Base-by-base conservation (phyloP, 2,113 vertebrate species). In the Dolichotis patagonum region DNA sequence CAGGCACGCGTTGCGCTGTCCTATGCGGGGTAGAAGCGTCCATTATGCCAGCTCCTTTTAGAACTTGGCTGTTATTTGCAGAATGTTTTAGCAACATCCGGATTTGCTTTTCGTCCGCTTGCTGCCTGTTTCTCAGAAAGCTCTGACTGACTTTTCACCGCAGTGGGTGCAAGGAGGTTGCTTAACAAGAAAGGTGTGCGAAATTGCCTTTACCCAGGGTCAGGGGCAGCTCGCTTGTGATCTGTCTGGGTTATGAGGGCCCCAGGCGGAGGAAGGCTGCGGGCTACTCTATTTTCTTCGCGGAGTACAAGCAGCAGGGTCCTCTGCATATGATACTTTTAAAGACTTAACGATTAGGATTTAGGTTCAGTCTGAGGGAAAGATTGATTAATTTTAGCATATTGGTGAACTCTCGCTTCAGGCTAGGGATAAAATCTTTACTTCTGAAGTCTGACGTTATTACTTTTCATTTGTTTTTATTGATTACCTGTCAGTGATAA, bases 401-500 rank as follows among this genome's bases (percentile, higher is more conserved):
- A 95, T 43, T 90, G 98, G 95, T 97, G 97, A 98, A 96, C 60
- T 65, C 82, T 96, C 6, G 73, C 96, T 98, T 96, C 93, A 77
- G 96, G 97, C 98, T 95, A 95, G 1, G 2, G 97, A 98, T 97
- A 95, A 98, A 98, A 98, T 91, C 91, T 96, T 86, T 97, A 98
- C 98, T 98, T 98, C 97, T 98, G 96, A 95, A 98, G 97, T 96
- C 88, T 54, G 96, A 96, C 0, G 3, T 98, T 98, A 98, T 98
- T 98, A 98, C 98, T 98, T 98, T 98, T 98, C 96, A 28, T 98
- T 98, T 98, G 98, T 82, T 98, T 86, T 96, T 97, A 99, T 98
- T 97, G 98, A 99, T 98, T 98, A 98, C 43, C 98, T 98, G 98
- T 96, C 98, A 98, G 63, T 35, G 93, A 96, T 95, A 96, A 98